Percentiles rank a stretch among this genome's conserved stretches.
phyloP scores from a whole-genome alignment of 2,888 invertebrate species.

The Acanthosepion lycidas region DNA sequence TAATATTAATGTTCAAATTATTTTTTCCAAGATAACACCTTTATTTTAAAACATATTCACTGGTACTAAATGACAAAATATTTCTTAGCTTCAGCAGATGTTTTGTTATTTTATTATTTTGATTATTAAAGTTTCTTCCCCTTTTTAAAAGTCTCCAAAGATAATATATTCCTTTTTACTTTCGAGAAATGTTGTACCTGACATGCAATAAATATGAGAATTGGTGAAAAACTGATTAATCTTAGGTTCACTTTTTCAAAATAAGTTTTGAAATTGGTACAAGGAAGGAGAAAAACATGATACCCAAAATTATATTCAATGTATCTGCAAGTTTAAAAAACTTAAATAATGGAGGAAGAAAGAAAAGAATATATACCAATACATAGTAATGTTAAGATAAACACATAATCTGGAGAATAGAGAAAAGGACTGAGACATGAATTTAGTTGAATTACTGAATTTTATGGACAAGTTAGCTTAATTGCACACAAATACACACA shows the following conservation, averaged over 20 bases:
- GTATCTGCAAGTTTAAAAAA: neutral
- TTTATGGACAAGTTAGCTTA: no score
- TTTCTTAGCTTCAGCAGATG: neutral
- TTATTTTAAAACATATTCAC: neutral
- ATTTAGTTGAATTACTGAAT: no score
- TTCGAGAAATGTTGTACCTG: neutral
- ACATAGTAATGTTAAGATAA: no score
- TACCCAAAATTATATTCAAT: neutral
- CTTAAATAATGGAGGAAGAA: no score
- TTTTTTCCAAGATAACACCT: neutral
- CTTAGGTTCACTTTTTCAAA: neutral
- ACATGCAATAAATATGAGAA: conserved; percentile 18
- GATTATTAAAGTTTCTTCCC: neutral
- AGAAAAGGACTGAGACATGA: no score
- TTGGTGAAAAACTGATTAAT: neutral
- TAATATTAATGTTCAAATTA: neutral
- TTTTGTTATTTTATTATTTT: neutral
- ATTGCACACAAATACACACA: no score
- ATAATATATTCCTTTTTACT: neutral
- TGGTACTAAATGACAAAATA: neutral
- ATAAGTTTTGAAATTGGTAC: neutral
- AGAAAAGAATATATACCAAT: no score
- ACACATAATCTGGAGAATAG: no score
- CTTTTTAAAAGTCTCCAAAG: neutral
- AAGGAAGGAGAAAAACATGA: neutral